Base-by-base conservation (phyloP, 2,113 vertebrate genomes). In the Arizona elegans region DNA sequence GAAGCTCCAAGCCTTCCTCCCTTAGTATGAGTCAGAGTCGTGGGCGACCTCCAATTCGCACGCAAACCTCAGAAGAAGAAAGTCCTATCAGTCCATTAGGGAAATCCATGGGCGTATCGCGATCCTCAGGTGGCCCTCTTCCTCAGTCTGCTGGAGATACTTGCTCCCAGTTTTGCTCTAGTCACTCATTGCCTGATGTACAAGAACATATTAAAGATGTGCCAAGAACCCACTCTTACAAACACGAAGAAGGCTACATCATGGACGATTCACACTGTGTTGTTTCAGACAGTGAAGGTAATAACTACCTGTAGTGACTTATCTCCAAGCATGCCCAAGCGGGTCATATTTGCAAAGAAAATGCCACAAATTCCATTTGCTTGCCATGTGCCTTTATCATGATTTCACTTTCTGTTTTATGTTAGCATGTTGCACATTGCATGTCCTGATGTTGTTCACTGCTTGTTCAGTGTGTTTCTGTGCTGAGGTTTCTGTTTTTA, bases 201-300 rank as follows among this genome's bases (percentile, higher is more conserved):
- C 99, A 99, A 97, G 99, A 99, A 94, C 99, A 99, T 93, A 98
- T 98, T 96, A 99, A 99, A 97, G 99, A 99, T 15, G 98, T 99
- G 94, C 98, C 99, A 54, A 99, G 98, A 97, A 99, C 98, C 97
- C 99, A 99, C 96, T 96, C 98, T 17, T 99, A 99, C 97, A 99
- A 99, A 97, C 99, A 98, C 58, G 99, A 99, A 93, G 99, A 99
- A 95, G 98, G 98, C 95, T 99, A 99, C 97, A 97, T 99, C 94
- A 98, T 99, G 97, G 99, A 99, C 91, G 99, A 99, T 97, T 98
- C 99, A 97, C 99, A 99, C 96, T 99, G 99, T 97, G 99, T 99
- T 96, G 99, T 99, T 96, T 99, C 99, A 52, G 99, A 99, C 98
- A 99, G 99, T 15, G 99, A 99, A 99, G 99, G 99, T 99, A 99